Evolutionary conservation across 1,140 invertebrate species (phyloP).

Genomic region (Steinernema khuongi): DNA sequence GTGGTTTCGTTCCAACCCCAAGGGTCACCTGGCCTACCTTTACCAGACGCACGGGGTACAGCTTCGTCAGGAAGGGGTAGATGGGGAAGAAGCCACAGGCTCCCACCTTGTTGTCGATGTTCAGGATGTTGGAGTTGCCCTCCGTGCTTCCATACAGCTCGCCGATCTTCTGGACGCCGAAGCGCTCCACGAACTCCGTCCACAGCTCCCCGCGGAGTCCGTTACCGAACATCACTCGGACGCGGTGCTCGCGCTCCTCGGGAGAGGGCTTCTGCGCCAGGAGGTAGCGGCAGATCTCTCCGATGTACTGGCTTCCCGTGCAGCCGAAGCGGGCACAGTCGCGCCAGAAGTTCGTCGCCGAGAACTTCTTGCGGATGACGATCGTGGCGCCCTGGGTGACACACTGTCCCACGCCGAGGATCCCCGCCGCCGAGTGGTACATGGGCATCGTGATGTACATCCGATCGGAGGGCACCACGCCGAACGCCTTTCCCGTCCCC

Average conservation of each 20-base stretch:
- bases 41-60: slow-evolving; percentile 68
- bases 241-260: slow-evolving; percentile 74
- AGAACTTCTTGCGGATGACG: slow-evolving; percentile 86
- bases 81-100: slow-evolving; percentile 85
- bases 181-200: slow-evolving; percentile 80
- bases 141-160: slow-evolving; percentile 98
- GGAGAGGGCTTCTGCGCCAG: slow-evolving; percentile 74
- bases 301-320: slow-evolving; percentile 95
- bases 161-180: slow-evolving; percentile 75
- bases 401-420: slow-evolving; percentile 69
- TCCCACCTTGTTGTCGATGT: slow-evolving; percentile 73
- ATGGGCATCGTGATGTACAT: slow-evolving; percentile 82
- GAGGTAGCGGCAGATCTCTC: slow-evolving; percentile 95
- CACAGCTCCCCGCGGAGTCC: slow-evolving; percentile 91
- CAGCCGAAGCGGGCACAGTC: slow-evolving; percentile 87
- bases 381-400: slow-evolving; percentile 76
- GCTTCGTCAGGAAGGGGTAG: slow-evolving; percentile 54
- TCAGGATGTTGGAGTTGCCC: slow-evolving; percentile 77
- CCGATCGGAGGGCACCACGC: slow-evolving; percentile 64
- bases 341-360: slow-evolving; percentile 83
- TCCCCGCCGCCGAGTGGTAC: slow-evolving; percentile 87
- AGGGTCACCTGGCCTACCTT: slow-evolving; percentile 75
- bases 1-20: slow-evolving; percentile 66
- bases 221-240: slow-evolving; percentile 85
- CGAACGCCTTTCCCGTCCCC: slow-evolving; percentile 39